These are phyloP conservation scores for Epirrhoe tristata DNA, from an alignment of 2,888 invertebrate genomes.

Conservation along the genomic window DNA sequence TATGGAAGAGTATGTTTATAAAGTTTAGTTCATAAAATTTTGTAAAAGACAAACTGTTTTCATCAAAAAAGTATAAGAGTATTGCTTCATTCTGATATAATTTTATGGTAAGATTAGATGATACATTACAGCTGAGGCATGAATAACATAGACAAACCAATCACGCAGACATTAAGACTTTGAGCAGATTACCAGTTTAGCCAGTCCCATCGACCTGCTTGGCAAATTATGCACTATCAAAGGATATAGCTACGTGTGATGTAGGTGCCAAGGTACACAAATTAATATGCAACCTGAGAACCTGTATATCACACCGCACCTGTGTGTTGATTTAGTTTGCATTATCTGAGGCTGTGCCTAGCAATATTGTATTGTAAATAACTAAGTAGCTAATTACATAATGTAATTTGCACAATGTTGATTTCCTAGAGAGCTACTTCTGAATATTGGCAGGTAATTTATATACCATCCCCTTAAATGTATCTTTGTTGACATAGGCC, in stretches of 20 bases:
- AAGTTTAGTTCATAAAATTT: not conserved
- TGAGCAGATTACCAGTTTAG: conserved; percentile 12
- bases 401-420: not conserved
- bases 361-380: conserved; percentile 56
- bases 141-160: not conserved
- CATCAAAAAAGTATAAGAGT: not conserved
- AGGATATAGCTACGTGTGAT: conserved; percentile 37
- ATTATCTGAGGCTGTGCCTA: conserved; percentile 67
- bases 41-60: not conserved
- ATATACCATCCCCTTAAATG: not conserved
- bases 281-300: conserved; percentile 75
- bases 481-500: conserved; percentile 7
- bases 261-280: conserved; percentile 68
- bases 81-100: not conserved
- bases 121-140: not conserved
- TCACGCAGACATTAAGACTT: conserved; percentile 1
- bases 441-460: conserved; percentile 2
- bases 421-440: not conserved
- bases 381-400: conserved; percentile 13
- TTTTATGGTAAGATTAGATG: not conserved
- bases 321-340: conserved; percentile 74
- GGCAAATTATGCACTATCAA: conserved; percentile 26
- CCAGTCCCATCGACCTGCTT: conserved; percentile 12
- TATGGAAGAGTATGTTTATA: not conserved
- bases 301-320: conserved; percentile 67